Evolutionary conservation across 2,888 invertebrate species (phyloP).

Genomic region (Drosophila borealis): DNA sequence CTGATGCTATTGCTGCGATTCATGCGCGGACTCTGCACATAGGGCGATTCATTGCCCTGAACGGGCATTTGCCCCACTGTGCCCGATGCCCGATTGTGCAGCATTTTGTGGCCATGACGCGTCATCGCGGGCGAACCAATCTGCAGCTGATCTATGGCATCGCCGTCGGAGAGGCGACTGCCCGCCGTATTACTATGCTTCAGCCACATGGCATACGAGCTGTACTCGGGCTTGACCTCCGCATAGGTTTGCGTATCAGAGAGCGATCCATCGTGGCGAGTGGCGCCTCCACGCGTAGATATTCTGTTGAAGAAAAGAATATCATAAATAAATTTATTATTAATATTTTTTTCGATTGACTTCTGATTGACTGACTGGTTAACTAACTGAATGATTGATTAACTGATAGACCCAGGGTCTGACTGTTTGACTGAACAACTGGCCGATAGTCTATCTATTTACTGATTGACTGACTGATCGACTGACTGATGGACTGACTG

Average conservation of each 20-base stretch:
- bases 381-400: neutral
- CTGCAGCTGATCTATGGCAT: constrained; percentile 93
- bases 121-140: constrained; percentile 88
- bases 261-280: constrained; percentile 92
- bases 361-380: neutral
- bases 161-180: constrained; percentile 94
- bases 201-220: constrained; percentile 94
- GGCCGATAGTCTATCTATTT: neutral
- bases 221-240: constrained; percentile 91
- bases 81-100: constrained; percentile 78
- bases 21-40: constrained; percentile 88
- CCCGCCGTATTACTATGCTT: constrained; percentile 94
- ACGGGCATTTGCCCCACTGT: constrained; percentile 56
- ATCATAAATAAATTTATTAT: neutral
- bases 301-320: constrained; percentile 54
- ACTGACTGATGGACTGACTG: neutral
- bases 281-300: constrained; percentile 82
- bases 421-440: neutral
- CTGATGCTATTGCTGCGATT: constrained; percentile 97
- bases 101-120: constrained; percentile 85
- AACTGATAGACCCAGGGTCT: too few relatives aligned
- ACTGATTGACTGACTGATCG: neutral
- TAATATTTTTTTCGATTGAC: neutral
- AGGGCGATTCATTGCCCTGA: constrained; percentile 82
- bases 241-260: constrained; percentile 93